Evolutionary conservation across 2,888 invertebrate genomes (phyloP).

Genomic region (Tenthredo scrophulariae): DNA sequence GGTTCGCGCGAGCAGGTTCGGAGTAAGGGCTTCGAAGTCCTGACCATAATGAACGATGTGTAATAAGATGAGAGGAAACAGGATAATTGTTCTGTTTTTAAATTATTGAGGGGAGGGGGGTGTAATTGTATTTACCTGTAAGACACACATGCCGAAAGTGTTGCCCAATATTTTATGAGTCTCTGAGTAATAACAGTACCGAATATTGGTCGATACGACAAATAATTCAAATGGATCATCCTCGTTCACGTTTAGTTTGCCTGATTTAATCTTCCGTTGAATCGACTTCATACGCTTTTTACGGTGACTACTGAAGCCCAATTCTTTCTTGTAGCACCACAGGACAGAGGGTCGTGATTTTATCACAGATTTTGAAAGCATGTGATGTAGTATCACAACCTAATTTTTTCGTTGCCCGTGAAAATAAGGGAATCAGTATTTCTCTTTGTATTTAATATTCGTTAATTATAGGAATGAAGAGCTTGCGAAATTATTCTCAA

Average conservation of each 20-base stretch:
- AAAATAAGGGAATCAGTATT: neutral
- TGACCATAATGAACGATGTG: slow-evolving; percentile 70
- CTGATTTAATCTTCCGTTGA: slow-evolving; percentile 91
- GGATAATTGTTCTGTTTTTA: neutral
- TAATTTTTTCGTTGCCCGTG: slow-evolving; percentile 71
- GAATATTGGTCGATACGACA: slow-evolving; percentile 96
- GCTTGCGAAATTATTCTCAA: neutral
- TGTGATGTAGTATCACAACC: slow-evolving; percentile 98
- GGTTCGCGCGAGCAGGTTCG: slow-evolving; percentile 96
- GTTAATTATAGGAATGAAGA: neutral
- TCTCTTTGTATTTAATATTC: neutral
- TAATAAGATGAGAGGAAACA: neutral
- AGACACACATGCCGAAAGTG: slow-evolving; percentile 96
- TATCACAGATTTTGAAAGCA: slow-evolving; percentile 96
- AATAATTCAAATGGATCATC: slow-evolving; percentile 98
- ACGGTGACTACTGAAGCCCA: slow-evolving; percentile 86
- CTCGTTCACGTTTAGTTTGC: slow-evolving; percentile 93
- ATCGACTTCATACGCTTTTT: slow-evolving; percentile 94
- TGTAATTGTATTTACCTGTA: slow-evolving; percentile 86
- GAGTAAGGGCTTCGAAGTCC: slow-evolving; percentile 99
- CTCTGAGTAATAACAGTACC: slow-evolving; percentile 98
- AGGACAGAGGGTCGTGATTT: slow-evolving; percentile 96
- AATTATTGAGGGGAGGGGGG: neutral
- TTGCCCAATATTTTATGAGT: slow-evolving; percentile 98
- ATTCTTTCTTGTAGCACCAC: slow-evolving; percentile 98